A percentile compares a stretch with the other conserved stretches of the same genome.
Conservation (phyloP, 2,888 invertebrate species). For the Andrena minutula region DNA sequence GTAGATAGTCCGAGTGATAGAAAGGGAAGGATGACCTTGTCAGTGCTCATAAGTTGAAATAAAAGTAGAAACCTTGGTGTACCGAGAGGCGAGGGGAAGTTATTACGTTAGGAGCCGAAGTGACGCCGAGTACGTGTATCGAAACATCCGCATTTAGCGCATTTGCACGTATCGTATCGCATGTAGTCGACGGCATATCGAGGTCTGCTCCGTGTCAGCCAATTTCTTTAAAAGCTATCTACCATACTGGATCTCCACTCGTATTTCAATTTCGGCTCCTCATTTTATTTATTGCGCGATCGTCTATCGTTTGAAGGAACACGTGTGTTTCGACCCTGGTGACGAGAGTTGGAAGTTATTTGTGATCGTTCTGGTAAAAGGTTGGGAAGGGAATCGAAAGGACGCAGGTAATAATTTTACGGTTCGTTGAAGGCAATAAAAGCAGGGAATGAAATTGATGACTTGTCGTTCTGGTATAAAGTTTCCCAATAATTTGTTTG, state of each 20-base stretch:
- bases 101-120: slow-evolving; percentile 9
- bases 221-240: slow-evolving; percentile 71
- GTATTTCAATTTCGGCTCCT: slow-evolving; percentile 60
- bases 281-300: slow-evolving; percentile 63
- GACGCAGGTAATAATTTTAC: slow-evolving; percentile 20
- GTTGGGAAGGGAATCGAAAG: neutral
- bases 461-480: neutral
- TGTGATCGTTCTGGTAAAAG: slow-evolving; percentile 2
- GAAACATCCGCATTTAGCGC: slow-evolving; percentile 24
- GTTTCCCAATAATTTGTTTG: neutral
- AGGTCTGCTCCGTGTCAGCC: slow-evolving; percentile 58
- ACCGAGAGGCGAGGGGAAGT: neutral
- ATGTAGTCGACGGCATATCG: slow-evolving; percentile 35
- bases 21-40: no score
- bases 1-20: no score
- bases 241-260: slow-evolving; percentile 51
- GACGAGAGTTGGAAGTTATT: slow-evolving; percentile 12
- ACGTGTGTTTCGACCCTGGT: slow-evolving; percentile 16
- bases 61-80: no score
- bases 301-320: slow-evolving; percentile 31
- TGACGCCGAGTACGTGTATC: slow-evolving; percentile 12
- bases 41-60: no score
- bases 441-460: neutral
- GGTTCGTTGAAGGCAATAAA: slow-evolving; percentile 9
- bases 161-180: slow-evolving; percentile 36